phyloP scores from a whole-genome alignment of 37 sponge, comb jelly and placozoan genomes.

The Petrosia ficiformis region DNA sequence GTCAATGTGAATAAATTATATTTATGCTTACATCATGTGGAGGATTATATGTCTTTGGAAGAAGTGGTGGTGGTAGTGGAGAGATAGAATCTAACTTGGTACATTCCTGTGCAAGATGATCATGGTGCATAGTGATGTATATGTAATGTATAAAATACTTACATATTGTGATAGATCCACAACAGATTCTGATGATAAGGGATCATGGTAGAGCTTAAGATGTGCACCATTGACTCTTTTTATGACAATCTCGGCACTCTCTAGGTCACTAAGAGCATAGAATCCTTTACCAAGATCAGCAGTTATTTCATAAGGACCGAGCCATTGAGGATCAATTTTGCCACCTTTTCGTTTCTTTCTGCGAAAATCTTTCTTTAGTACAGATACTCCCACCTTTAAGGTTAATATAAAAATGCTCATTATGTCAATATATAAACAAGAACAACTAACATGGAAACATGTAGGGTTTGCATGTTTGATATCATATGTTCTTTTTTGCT shows the following conservation, averaged over 20 bases:
- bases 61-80: too few species aligned
- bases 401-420: background rate
- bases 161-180: too few species aligned
- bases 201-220: constrained; percentile 1
- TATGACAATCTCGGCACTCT: background rate
- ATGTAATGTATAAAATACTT: too few species aligned
- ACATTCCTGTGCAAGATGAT: too few species aligned
- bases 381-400: background rate
- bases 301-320: constrained; percentile 1
- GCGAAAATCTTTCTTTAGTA: constrained; percentile 5
- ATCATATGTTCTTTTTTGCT: constrained; percentile 24
- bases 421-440: background rate
- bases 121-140: too few species aligned
- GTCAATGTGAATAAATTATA: too few species aligned
- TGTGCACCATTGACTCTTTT: constrained; percentile 10
- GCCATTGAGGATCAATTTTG: constrained; percentile 15
- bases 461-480: constrained; percentile 25
- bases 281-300: constrained; percentile 12
- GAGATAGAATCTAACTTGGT: too few species aligned
- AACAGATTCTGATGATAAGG: too few species aligned
- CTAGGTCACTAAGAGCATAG: background rate
- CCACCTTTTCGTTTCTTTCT: constrained; percentile 13
- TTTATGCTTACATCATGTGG: too few species aligned
- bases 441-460: background rate
- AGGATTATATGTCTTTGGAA: too few species aligned